Evolutionary conservation across 2,888 invertebrate genomes (phyloP).

Genomic region (Ectropis crepuscularia): DNA sequence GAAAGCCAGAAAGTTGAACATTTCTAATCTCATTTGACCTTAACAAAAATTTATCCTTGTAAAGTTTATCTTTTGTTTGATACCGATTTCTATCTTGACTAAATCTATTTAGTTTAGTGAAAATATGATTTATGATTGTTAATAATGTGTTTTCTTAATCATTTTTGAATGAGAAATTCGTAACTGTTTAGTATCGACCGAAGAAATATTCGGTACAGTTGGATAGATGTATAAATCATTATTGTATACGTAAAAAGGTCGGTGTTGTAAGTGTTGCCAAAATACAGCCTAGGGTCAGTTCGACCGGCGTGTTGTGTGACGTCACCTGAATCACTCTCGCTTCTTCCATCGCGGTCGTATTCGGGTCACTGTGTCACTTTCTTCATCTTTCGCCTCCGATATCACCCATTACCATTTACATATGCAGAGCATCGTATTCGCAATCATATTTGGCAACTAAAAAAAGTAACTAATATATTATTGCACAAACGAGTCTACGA

Average conservation of each 20-base stretch:
- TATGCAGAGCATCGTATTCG: slow-evolving; percentile 31
- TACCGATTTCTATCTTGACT: too few species aligned
- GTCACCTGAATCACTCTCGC: slow-evolving; percentile 68
- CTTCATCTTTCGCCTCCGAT: slow-evolving; percentile 61
- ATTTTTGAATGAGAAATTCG: too few species aligned
- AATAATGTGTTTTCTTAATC: neutral
- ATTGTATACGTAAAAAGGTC: neutral
- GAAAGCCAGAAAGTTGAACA: too few species aligned
- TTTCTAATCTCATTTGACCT: too few species aligned
- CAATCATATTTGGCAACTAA: slow-evolving; percentile 16
- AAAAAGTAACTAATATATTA: neutral
- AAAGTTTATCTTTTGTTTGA: too few species aligned
- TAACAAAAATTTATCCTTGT: too few species aligned
- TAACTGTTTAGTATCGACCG: too few species aligned
- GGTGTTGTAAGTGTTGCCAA: slow-evolving; percentile 18
- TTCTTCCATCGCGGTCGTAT: slow-evolving; percentile 61
- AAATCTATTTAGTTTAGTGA: too few species aligned
- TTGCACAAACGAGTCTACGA: neutral
- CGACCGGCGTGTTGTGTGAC: slow-evolving; percentile 37
- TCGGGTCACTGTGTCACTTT: slow-evolving; percentile 75
- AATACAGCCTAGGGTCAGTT: slow-evolving; percentile 15
- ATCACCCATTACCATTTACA: slow-evolving; percentile 49
- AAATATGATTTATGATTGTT: neutral
- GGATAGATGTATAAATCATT: neutral
- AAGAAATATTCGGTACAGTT: too few species aligned